A percentile compares a stretch with the other conserved stretches of the same genome.
Evolutionary conservation across 2,888 invertebrate genomes (phyloP).

Genomic region (Desoria tigrina): DNA sequence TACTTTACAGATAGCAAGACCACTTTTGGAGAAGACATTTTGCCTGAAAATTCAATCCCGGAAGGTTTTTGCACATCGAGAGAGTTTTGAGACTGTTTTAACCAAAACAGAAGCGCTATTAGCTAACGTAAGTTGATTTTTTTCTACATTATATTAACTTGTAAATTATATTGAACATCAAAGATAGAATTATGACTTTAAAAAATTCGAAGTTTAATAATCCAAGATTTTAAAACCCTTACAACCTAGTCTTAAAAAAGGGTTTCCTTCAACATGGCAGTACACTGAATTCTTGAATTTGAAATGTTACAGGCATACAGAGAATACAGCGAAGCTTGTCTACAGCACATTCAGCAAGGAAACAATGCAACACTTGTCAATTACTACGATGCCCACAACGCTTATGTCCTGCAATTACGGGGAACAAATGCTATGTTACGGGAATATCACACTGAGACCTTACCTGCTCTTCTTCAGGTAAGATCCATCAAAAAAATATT

Average conservation of each 20-base stretch:
- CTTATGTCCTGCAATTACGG: constrained; percentile 80
- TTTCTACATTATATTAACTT: constrained; percentile 1
- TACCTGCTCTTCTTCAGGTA: constrained; percentile 82
- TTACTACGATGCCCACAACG: constrained; percentile 90
- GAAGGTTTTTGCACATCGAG: constrained; percentile 85
- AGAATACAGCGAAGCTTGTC: constrained; percentile 83
- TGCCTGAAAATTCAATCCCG: constrained; percentile 87
- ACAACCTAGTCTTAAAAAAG: no score
- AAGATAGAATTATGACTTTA: no score
- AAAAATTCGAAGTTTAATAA: neutral
- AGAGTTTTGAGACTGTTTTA: constrained; percentile 84
- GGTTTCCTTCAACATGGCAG: no score
- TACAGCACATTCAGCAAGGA: constrained; percentile 73
- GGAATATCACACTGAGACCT: constrained; percentile 79
- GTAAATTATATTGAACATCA: neutral
- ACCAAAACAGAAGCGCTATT: constrained; percentile 80
- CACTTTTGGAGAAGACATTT: constrained; percentile 82
- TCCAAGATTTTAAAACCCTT: neutral
- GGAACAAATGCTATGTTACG: constrained; percentile 92
- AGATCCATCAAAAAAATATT: constrained; percentile 44
- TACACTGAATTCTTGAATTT: no score
- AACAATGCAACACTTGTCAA: constrained; percentile 62
- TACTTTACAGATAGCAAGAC: constrained; percentile 70
- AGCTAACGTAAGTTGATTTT: constrained; percentile 63
- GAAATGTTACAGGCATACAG: constrained; percentile 75